Base-by-base conservation (phyloP, 2,113 vertebrate species). In the Struthio camelus region DNA sequence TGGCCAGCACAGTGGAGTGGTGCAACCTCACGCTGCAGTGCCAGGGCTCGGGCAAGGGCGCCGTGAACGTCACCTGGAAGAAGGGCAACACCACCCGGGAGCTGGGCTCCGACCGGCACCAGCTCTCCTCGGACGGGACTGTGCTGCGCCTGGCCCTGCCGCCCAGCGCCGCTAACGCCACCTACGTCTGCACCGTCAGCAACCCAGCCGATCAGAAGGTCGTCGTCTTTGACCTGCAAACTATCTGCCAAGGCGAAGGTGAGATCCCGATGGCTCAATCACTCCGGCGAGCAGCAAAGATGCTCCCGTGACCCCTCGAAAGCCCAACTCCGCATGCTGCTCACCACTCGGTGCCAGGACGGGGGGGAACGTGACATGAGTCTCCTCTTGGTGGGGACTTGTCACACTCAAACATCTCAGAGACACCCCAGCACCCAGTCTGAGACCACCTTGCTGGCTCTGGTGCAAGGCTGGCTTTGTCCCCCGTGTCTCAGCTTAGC, bases 1-100 rank as follows among this genome's bases (percentile, higher is more conserved):
- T 73, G 50, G 87, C 91, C 69, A 91, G 69, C 73, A 89, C 82
- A 6, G 0, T 65, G 38, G 94, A 48, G 17, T 93, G 89, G 95
- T 96, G 92, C 85, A 94, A 96, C 32, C 22, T 95, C 13, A 96
- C 94, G 1, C 62, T 96, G 75, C 88, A 96, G 77, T 97, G 97
- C 85, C 69, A 67, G 8, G 80, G 50, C 4, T 3, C 85, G 0
- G 94, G 85, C 25, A 91, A 53, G 38, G 95, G 93, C 6, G 64
- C 65, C 25, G 48, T 91, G 34, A 88, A 76, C 2, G 46, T 97
- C 91, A 93, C 89, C 64, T 97, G 96, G 95, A 34, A 42, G 9
- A 87, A 27, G 51, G 83, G 92, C 76, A 44, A 10, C 65, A 2
- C 88, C 27, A 3, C 9, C 10, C 10, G 23, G 12, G 65, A 84